Base-by-base conservation (phyloP, 2,113 vertebrate species). In the Henicopernis longicauda region DNA sequence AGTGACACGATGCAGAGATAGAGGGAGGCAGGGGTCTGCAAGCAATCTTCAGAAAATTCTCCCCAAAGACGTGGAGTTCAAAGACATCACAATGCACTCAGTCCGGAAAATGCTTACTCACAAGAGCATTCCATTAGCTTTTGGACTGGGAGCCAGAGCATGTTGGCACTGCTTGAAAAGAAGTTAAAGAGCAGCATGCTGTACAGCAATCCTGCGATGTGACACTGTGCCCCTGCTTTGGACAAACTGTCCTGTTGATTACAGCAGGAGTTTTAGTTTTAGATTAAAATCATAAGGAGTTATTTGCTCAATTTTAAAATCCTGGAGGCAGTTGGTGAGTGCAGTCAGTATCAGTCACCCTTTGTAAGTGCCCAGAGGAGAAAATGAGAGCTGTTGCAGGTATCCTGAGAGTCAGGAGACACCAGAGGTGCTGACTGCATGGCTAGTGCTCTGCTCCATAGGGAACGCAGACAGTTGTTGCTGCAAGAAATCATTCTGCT, bases 51-150 rank as follows among this genome's bases (percentile, higher is more conserved):
- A 82, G 38, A 81, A 77, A 52, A 54, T n/a, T 71, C 27, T 95
- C 47, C 31, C 22, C 50, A 50, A 42, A 81, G 20, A 55, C 6
- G 2, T 9, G 9, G 32, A 78, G 32, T 42, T 81, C 38, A 70
- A 34, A 63, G 54, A 78, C 38, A 83, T 58, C 65, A 84, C 52
- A 85, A 17, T 15, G 26, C 45, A 77, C 22, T 55, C 36, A 61
- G 52, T 40, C 34, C 38, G 62, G 40, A 79, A 95, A 96, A 57
- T 25, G 74, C 95, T 95, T 93, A 82, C 42, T 86, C 90, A 95
- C 77, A 34, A 58, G 13, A 62, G 12, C 55, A 86, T 32, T 15
- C 54, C 38, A 71, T 85, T 77, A 84, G 50, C 54, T 86, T 87
- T 66, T 31, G 40, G 76, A 89, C 44, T 19, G 44, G 58, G 49